These are phyloP conservation scores for Pocillopora grandis DNA, from an alignment of 92 coral and sea anemone species.

Conservation along the genomic window DNA sequence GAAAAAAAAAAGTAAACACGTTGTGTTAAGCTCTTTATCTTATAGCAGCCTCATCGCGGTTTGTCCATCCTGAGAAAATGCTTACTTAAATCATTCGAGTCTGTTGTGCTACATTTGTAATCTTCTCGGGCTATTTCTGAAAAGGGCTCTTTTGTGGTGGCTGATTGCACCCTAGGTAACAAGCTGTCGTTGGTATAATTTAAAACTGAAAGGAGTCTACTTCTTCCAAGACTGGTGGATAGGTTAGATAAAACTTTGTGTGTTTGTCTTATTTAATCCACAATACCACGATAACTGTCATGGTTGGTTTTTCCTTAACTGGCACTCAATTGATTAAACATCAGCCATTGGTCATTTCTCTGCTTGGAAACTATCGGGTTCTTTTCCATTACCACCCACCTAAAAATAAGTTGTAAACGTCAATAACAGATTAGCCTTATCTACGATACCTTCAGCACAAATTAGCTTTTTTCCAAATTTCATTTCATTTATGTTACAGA, in stretches of 20 bases:
- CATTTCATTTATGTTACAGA: background rate
- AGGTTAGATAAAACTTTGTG: background rate
- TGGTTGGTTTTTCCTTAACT: background rate
- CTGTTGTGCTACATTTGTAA: too few species aligned
- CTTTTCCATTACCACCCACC: background rate
- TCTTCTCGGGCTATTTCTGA: too few species aligned
- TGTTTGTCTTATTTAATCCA: background rate
- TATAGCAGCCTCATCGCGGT: too few species aligned
- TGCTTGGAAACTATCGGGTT: background rate
- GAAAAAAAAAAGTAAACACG: too few species aligned
- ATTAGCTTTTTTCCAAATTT: background rate
- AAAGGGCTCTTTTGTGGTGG: too few species aligned
- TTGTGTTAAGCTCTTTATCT: too few species aligned
- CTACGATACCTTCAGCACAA: background rate
- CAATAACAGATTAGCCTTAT: background rate
- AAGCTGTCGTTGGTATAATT: too few species aligned
- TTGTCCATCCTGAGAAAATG: too few species aligned
- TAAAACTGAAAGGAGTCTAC: too few species aligned
- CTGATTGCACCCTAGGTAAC: too few species aligned
- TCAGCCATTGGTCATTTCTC: background rate
- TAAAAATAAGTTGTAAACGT: background rate
- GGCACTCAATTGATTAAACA: background rate
- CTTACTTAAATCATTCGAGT: too few species aligned
- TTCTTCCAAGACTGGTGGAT: too few species aligned
- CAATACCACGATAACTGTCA: background rate